Conservation (phyloP, 2,888 invertebrate genomes). For the Eueremaeus valkanovi region DNA sequence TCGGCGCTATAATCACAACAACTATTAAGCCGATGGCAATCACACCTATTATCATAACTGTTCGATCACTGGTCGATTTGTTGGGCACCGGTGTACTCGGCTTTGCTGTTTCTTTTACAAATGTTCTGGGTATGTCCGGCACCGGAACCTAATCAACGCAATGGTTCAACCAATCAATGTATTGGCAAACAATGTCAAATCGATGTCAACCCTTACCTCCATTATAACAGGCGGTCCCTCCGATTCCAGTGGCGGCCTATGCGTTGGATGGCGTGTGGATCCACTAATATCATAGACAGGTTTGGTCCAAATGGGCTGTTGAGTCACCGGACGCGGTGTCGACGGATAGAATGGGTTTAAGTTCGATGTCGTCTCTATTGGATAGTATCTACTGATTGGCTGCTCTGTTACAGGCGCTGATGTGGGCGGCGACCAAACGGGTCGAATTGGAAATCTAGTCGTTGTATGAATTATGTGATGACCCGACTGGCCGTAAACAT, state of each 20-base stretch:
- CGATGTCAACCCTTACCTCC: not conserved
- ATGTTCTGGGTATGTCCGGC: not conserved
- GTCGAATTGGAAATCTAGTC: not conserved
- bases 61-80: conserved; percentile 63
- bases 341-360: not conserved
- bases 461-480: not conserved
- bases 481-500: conserved; percentile 21
- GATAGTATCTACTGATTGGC: not conserved
- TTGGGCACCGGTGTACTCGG: conserved; percentile 42
- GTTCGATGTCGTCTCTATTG: conserved; percentile 3
- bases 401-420: not conserved
- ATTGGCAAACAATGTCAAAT: not conserved
- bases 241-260: not conserved
- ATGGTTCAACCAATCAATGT: too few species aligned
- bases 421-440: not conserved
- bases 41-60: conserved; percentile 76
- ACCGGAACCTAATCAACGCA: not conserved
- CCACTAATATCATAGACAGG: conserved; percentile 35
- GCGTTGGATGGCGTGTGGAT: not conserved
- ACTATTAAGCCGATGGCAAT: conserved; percentile 86
- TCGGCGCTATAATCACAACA: conserved; percentile 74
- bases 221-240: conserved; percentile 32
- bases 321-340: conserved; percentile 25
- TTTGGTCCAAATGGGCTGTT: conserved; percentile 29
- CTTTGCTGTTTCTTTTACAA: conserved; percentile 41